Base-by-base conservation (phyloP, 2,888 invertebrate species). In the Anodontia alba region DNA sequence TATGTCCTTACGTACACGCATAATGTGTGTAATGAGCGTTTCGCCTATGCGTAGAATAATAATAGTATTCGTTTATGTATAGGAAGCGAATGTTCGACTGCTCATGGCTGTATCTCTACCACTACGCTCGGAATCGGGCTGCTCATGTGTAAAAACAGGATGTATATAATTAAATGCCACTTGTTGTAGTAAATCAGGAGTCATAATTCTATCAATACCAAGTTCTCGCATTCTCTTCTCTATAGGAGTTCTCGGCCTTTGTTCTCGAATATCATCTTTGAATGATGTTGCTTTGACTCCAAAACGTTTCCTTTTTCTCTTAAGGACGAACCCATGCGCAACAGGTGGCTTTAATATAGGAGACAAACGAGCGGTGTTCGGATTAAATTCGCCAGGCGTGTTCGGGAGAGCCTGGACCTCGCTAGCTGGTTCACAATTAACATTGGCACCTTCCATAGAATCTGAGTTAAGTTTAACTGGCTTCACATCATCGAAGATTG, bases 101-200 rank as follows among this genome's bases (percentile, higher is more conserved):
- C 69, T 69, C 69, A 46, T 42, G 2, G 8, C 43, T n/a, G 43
- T 23, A 26, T 38, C 38, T 15, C 69, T 23, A 10, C 69, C 43
- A 29, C 43, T 20, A 23, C 46, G n/a, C 20, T 36, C 69, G 2
- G 43, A 29, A 42, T n/a, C 38, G 5, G 69, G 46, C 23, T 42
- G 1, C 2, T 69, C 69, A 46, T 69, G 46, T 7, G 43, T 42
- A 5, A 42, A 23, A 5, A 69, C 69, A 26, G 69, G 69, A 17
- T 69, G 69, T 69, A 69, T 69, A 23, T 69, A 69, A n/a, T 69
- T 69, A 69, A 69, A 69, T 26, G 69, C 43, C 69, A 69, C 69
- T 17, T 69, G 46, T 29, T 42, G 20, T 23, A 69, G 23, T n/a
- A 69, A 29, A 38, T 69, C 69, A 23, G 69, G 69, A 12, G 69